Conservation (phyloP, 2,113 vertebrate genomes). For the Erythrocercus mccallii region DNA sequence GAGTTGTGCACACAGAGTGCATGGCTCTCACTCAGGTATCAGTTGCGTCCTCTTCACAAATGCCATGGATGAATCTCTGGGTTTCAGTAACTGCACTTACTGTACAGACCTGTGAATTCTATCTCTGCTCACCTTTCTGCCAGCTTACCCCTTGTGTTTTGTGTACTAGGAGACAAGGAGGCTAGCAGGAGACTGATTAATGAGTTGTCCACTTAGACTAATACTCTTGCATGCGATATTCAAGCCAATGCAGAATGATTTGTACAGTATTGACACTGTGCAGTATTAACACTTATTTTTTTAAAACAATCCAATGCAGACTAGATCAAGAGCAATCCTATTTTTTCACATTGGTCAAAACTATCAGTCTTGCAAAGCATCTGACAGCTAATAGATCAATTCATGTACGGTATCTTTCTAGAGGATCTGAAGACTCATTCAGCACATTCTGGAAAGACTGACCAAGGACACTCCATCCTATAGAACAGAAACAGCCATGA, state of each 20-base stretch:
- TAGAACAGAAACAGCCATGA: not conserved
- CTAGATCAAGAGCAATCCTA: not conserved
- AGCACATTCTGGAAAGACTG: not conserved
- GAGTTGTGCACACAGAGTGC: accelerated
- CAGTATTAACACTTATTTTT: not conserved
- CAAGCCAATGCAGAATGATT: not conserved
- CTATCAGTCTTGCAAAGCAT: not conserved
- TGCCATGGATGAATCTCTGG: not conserved
- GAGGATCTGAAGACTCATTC: not conserved
- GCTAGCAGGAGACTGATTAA: not conserved
- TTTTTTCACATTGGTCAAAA: not conserved
- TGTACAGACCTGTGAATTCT: not conserved
- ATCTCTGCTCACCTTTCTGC: not conserved
- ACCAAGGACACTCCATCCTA: not conserved
- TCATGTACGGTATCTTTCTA: not conserved
- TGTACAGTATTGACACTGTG: not conserved
- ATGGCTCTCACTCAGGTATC: accelerated
- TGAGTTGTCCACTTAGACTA: not conserved
- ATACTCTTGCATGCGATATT: not conserved
- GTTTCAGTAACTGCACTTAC: not conserved
- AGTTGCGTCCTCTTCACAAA: not conserved
- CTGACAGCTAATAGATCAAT: not conserved
- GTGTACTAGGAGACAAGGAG: not conserved
- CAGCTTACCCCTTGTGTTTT: not conserved
- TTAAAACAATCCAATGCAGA: not conserved